Base-by-base conservation (phyloP, 2,888 invertebrate genomes). In the Stenichneumon culpator region DNA sequence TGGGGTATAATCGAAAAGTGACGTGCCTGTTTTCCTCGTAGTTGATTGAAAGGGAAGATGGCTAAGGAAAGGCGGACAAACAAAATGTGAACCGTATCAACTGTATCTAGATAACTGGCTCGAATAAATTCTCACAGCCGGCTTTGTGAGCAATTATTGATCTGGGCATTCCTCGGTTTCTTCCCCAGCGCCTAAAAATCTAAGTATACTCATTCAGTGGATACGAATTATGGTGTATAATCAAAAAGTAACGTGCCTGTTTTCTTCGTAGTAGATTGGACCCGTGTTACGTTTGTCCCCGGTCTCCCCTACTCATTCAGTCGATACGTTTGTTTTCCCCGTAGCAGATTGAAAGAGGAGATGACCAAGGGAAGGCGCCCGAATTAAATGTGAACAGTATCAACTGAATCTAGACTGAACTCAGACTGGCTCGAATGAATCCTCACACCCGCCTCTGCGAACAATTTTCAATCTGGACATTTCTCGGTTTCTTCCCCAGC, bases 111-210 rank as follows among this genome's bases (percentile, higher is more conserved):
- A 14, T 14, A 14, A 44, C 9, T 36, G 9, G 9, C 2, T 90
- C 86, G 84, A 88, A 88, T 90, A 90, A 89, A 90, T 90, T 89
- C 86, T 88, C 86, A 72, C 83, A 81, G 74, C 87, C 63, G 47
- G 77, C 63, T 74, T 52, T 75, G 28, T 11, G n/a, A 14, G 9
- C 22, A 70, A 77, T 73, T 54, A 39, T 39, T 14, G 36, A 39
- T 16, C 22, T 11, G 57, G 7, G 28, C 25, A 57, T 57, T 25
- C 28, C 57, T 25, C 52, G 52, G 22, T 28, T 25, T 25, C n/a
- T 57, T 25, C 11, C 2, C 3, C 57, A 3, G 4, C 11, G 7
- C 25, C 14, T 25, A 25, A 28, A 28, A 22, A 57, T 25, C 11
- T 25, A 5, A 57, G 3, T 3, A 57, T 28, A 22, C 22, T 57